Evolutionary conservation across 2,888 invertebrate species (phyloP), one percentile per base, ranked within the genome.

Genomic region (Xanthia togata): DNA sequence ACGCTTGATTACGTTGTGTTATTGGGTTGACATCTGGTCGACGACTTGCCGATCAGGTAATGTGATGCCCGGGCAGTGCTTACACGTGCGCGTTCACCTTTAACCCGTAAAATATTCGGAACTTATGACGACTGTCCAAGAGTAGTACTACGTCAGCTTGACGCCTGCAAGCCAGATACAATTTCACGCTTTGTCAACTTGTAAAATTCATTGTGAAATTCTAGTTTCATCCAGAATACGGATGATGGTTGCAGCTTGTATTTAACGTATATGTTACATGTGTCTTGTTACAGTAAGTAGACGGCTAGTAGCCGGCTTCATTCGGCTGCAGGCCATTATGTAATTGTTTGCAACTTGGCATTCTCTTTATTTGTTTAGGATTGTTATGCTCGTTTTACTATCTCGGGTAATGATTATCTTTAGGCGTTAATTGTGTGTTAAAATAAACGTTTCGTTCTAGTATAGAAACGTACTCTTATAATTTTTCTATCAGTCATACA

Each of bases 161-260:
- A 92, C 93, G 93, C 90, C 89, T 92, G 94, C 93, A 92, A 93
- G 93, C 93, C 92, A 93, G 95, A 94, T 93, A 95, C 95, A 96
- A 96, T 96, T 96, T 96, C 96, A 96, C 95, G 96, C 93, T 92
- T 94, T 93, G 95, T 94, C 94, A 95, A 95, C 94, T 95, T 94
- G 94, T 94, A 92, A 93, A 95, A 95, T 94, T 93, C 92, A 93
- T 94, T 93, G 93, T 90, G 92, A 92, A 93, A 93, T 95, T 95
- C 93, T 93, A 95, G 95, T 95, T 95, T 95, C 93, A 94, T 93
- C 93, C 91, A 91, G 93, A 93, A 93, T 93, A 92, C 88, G 90
- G 90, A 87, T 91, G 89, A 89, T 88, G 86, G 81, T 86, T 87
- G 87, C 78, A 85, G 87, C 86, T 91, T 89, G 88, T 89, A 87